Evolutionary conservation across 1,140 invertebrate genomes (phyloP).

Genomic region (Leptonema lineaticorne): DNA sequence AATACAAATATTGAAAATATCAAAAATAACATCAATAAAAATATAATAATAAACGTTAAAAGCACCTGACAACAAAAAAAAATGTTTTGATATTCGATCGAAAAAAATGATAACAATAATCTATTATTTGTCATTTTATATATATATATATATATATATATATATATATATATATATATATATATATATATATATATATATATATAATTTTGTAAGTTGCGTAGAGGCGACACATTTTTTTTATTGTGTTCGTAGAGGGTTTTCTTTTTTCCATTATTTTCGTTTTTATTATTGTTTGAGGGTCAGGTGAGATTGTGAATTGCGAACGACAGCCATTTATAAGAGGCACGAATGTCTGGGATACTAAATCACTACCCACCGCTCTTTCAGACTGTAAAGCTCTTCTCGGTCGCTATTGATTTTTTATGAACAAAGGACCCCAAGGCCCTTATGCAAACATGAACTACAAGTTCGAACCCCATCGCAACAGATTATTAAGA

Average conservation of each 20-base stretch:
- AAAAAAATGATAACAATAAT: no score
- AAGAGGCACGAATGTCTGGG: conserved; percentile 26
- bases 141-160: neutral
- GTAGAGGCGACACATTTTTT: no score
- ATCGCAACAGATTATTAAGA: conserved; percentile 16
- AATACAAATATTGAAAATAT: no score
- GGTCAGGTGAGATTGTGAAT: conserved; percentile 10
- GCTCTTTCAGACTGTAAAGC: conserved; percentile 6
- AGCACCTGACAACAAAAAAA: no score
- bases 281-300: neutral
- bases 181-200: neutral
- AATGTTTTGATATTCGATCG: no score
- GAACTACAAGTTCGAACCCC: conserved; percentile 14
- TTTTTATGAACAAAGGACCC: conserved; percentile 21
- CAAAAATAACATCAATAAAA: no score
- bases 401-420: conserved; percentile 23
- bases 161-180: neutral
- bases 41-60: no score
- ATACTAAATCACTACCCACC: conserved; percentile 22
- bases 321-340: conserved; percentile 16
- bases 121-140: neutral
- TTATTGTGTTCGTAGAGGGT: neutral
- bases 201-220: neutral
- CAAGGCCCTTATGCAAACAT: conserved; percentile 22
- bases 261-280: neutral